Percentiles rank a stretch among this genome's conserved stretches.
phyloP scores from a whole-genome alignment of 2,888 invertebrate genomes.

The Drosophila gaucha region DNA sequence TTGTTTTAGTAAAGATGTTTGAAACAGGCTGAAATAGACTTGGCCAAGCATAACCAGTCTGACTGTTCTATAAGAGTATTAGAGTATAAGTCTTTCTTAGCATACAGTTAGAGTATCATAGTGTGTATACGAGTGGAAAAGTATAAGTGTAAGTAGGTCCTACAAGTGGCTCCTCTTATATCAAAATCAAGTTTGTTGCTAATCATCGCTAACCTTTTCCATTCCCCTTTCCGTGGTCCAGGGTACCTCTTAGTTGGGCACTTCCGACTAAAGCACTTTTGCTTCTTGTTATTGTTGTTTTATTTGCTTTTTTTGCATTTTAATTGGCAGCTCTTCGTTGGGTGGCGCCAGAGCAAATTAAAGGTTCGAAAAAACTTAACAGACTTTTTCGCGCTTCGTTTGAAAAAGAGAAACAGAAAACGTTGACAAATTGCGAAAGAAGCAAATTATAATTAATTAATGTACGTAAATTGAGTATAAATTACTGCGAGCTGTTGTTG shows the following conservation, averaged over 20 bases:
- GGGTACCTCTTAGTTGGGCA: neutral
- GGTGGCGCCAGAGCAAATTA: constrained; percentile 52
- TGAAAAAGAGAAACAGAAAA: constrained; percentile 19
- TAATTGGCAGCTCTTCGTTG: constrained; percentile 46
- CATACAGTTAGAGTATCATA: no score
- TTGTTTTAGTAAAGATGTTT: neutral
- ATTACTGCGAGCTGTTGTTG: constrained; percentile 4
- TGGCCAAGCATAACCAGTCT: no score
- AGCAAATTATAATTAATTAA: constrained; percentile 39
- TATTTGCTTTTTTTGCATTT: constrained; percentile 25
- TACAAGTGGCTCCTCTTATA: no score
- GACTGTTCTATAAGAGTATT: neutral
- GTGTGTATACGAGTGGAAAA: no score
- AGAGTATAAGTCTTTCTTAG: neutral
- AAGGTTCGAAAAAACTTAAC: constrained; percentile 32
- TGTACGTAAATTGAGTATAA: constrained; percentile 24
- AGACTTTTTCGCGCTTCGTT: constrained; percentile 37
- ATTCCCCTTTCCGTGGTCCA: no score
- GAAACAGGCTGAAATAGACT: no score
- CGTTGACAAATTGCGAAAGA: constrained; percentile 34
- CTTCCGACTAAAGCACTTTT: neutral
- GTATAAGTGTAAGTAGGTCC: no score
- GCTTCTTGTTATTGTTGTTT: constrained; percentile 4
- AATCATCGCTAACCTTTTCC: neutral
- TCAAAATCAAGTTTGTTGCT: no score